Conservation (phyloP, 2,888 invertebrate genomes). For the Agrilus biguttatus region DNA sequence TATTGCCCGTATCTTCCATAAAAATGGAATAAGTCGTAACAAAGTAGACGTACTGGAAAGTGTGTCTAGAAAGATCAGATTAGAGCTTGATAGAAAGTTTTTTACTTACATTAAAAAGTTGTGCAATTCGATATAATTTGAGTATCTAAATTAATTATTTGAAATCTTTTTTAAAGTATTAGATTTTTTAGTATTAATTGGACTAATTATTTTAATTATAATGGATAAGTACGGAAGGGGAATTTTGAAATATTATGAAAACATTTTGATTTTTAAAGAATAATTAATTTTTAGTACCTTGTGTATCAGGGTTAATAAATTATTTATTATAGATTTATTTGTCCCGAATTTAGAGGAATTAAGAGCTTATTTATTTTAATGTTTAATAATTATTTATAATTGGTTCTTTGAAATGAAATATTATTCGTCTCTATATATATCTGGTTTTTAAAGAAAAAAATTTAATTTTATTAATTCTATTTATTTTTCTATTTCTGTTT, state of each 20-base stretch:
- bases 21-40: conserved; percentile 68
- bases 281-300: conserved; percentile 50
- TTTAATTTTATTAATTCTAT: conserved; percentile 32
- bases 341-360: conserved; percentile 50
- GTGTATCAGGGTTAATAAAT: conserved; percentile 59
- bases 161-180: conserved; percentile 31
- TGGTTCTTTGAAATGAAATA: conserved; percentile 47
- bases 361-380: conserved; percentile 43
- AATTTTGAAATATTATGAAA: conserved; percentile 37
- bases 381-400: conserved; percentile 46
- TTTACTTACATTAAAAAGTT: conserved; percentile 46
- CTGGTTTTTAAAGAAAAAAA: conserved; percentile 52
- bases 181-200: conserved; percentile 33
- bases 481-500: conserved; percentile 22
- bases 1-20: conserved; percentile 67
- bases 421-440: conserved; percentile 52
- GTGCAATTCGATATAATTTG: conserved; percentile 19
- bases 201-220: conserved; percentile 41
- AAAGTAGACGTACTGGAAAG: conserved; percentile 66
- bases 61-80: conserved; percentile 50
- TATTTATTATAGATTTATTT: conserved; percentile 25
- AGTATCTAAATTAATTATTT: conserved; percentile 12
- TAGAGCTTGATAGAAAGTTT: conserved; percentile 45
- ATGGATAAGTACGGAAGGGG: conserved; percentile 40
- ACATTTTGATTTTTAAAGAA: conserved; percentile 30